phyloP scores from a whole-genome alignment of 2,797 vertebrate species.

The Naso thynnoides region DNA sequence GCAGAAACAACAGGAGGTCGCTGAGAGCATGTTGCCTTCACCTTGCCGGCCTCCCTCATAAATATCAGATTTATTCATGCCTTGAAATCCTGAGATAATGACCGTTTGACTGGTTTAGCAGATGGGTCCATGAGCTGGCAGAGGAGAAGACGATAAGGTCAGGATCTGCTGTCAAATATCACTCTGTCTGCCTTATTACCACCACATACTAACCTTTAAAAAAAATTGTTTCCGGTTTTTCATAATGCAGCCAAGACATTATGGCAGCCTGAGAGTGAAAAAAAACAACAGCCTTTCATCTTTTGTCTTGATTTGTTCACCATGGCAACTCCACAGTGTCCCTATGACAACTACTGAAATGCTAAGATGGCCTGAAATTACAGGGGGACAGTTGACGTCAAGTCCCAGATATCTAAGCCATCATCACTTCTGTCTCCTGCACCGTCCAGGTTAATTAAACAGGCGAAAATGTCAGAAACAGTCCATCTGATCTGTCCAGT shows the following conservation, averaged over 20 bases:
- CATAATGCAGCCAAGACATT: conserved; percentile 3
- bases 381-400: not conserved
- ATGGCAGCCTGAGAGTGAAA: not conserved
- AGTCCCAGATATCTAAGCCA: conserved; percentile 11
- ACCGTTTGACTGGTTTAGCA: conserved; percentile 7
- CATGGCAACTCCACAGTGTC: conserved; percentile 17
- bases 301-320: conserved; percentile 26
- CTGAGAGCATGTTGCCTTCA: conserved; percentile 18
- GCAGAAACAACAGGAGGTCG: conserved; percentile 40
- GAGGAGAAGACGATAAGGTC: conserved; percentile 23
- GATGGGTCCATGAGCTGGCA: conserved; percentile 15
- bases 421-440: conserved; percentile 4
- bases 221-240: conserved; percentile 4
- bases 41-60: conserved; percentile 29
- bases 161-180: conserved; percentile 12
- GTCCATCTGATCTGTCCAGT: conserved; percentile 9
- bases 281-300: not conserved
- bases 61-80: conserved; percentile 53
- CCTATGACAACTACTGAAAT: conserved; percentile 7
- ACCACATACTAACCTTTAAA: not conserved
- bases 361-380: conserved; percentile 4
- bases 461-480: not conserved
- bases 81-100: conserved; percentile 35
- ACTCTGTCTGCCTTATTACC: not conserved
- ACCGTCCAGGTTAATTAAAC: not conserved